phyloP scores from a whole-genome alignment of 2,888 invertebrate genomes.

The Lacanobia oleracea region DNA sequence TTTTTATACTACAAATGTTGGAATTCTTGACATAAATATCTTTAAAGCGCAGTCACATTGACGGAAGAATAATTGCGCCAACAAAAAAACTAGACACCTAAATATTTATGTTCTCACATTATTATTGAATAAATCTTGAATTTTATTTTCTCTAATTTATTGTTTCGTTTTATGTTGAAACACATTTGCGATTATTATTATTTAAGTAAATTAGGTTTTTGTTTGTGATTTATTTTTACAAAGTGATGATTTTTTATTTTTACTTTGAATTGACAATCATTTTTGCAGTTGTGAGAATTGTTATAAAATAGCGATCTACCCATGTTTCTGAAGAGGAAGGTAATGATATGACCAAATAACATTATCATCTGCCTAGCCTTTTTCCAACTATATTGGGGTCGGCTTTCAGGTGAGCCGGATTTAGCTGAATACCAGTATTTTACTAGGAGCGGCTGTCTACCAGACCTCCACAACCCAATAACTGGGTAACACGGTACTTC shows the following conservation, averaged over 20 bases:
- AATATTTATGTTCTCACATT: slow-evolving; percentile 45
- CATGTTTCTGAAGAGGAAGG: not conserved
- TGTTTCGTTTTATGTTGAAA: slow-evolving; percentile 30
- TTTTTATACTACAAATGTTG: slow-evolving; percentile 1
- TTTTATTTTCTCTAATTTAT: slow-evolving; percentile 49
- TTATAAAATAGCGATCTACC: not conserved
- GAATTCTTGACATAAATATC: slow-evolving; percentile 23
- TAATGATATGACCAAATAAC: too few relatives aligned
- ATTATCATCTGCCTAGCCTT: too few relatives aligned
- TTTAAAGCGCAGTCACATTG: not conserved
- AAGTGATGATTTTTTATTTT: slow-evolving; percentile 8
- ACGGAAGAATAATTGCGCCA: slow-evolving; percentile 24
- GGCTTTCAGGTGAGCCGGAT: too few relatives aligned
- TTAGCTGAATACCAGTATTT: too few relatives aligned
- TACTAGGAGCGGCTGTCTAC: too few relatives aligned
- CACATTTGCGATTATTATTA: slow-evolving; percentile 29
- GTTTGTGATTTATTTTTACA: not conserved
- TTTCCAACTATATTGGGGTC: too few relatives aligned
- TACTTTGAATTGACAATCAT: not conserved
- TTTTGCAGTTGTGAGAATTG: not conserved
- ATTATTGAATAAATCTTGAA: slow-evolving; percentile 45
- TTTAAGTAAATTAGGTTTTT: slow-evolving; percentile 30
- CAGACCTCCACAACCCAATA: too few relatives aligned
- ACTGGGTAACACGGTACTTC: too few relatives aligned
- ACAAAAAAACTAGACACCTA: slow-evolving; percentile 35